These are phyloP conservation scores for Choloepus didactylus DNA, from an alignment of 2,797 vertebrate genomes.

Conservation along the genomic window DNA sequence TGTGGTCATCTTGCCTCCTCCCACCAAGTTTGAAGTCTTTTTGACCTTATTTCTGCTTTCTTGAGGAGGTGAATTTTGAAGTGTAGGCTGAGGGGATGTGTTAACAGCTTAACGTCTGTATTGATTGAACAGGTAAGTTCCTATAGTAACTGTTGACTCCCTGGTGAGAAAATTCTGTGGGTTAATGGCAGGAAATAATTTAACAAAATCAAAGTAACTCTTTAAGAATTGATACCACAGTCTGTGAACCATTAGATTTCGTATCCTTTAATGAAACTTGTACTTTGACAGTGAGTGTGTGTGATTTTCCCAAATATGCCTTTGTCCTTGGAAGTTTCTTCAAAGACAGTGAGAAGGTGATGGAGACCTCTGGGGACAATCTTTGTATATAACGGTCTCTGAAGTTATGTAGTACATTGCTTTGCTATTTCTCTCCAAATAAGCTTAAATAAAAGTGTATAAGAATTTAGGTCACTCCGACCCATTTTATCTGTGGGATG, in stretches of 20 bases:
- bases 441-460: conserved; percentile 37
- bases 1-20: not conserved
- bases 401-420: not conserved
- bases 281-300: not conserved
- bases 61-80: not conserved
- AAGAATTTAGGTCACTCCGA: conserved; percentile 67
- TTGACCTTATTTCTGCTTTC: not conserved
- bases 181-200: not conserved
- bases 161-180: not conserved
- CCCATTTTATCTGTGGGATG: conserved; percentile 69
- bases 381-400: not conserved
- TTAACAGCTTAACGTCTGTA: not conserved
- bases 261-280: not conserved
- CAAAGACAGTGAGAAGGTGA: not conserved
- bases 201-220: not conserved
- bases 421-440: not conserved
- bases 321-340: not conserved
- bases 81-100: not conserved
- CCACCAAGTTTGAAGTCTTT: not conserved
- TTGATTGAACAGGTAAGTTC: not conserved
- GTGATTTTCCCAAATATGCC: not conserved
- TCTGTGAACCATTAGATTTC: accelerated
- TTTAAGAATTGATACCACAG: not conserved
- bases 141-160: not conserved
- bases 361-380: not conserved